Conservation (phyloP, 2,797 vertebrate species). For the Benthosema pterotum region DNA sequence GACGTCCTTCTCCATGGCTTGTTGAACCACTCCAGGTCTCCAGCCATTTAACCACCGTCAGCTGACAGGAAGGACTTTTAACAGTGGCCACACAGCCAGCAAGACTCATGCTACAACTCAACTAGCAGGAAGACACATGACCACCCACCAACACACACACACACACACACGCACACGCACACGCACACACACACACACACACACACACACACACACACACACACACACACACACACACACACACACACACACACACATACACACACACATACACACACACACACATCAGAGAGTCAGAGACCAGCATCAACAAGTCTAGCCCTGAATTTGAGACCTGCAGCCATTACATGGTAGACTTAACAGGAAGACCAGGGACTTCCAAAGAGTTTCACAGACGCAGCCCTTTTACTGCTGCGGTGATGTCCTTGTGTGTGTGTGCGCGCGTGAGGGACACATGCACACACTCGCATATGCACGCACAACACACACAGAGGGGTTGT, state of each 20-base stretch:
- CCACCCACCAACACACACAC: slow-evolving; percentile 1
- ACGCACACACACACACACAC: neutral
- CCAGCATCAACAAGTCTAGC: slow-evolving; percentile 17
- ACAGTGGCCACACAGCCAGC: neutral
- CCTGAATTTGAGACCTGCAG: slow-evolving; percentile 36
- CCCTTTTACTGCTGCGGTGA: too few relatives aligned
- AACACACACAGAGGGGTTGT: slow-evolving; percentile 7
- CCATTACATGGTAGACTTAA: slow-evolving; percentile 37
- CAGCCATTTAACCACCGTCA: neutral
- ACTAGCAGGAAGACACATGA: slow-evolving; percentile 12
- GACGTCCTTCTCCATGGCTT: neutral
- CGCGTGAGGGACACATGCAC: slow-evolving; percentile 16
- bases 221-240: slow-evolving; percentile 2
- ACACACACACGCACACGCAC: neutral
- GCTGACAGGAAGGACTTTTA: slow-evolving; percentile 6
- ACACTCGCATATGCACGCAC: slow-evolving; percentile 1
- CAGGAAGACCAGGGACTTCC: slow-evolving; percentile 14
- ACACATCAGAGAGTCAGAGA: neutral
- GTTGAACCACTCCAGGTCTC: slow-evolving; percentile 2
- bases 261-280: slow-evolving; percentile 1
- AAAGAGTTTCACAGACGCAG: too few relatives aligned
- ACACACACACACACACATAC: slow-evolving; percentile 2
- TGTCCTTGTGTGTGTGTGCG: too few relatives aligned
- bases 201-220: neutral
- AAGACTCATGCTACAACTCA: neutral